Base-by-base conservation (phyloP, 1,140 invertebrate species). In the Zaprionus capensis region DNA sequence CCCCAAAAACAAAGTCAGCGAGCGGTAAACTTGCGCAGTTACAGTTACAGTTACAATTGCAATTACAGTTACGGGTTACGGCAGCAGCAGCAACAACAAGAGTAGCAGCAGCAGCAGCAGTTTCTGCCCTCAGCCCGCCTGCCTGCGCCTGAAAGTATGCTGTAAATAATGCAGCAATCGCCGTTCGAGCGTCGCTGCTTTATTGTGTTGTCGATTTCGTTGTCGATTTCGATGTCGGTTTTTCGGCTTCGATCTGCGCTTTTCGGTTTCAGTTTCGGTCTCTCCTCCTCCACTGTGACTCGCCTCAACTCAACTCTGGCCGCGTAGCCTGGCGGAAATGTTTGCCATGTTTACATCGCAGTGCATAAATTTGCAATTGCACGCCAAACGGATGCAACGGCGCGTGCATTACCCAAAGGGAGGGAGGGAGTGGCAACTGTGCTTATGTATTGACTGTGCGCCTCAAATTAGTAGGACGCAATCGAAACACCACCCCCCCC, bases 341-440 rank as follows among this genome's bases (percentile, higher is more conserved):
- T 88, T 90, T 88, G 81, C 78, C 78, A 81, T 90, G 85, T 88
- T 88, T 88, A 88, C 84, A 90, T 74, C 81, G 81, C 81, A 88
- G 85, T 85, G 84, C 84, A 88, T 88, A 88, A 88, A 90, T 88
- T 88, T 81, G 84, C 85, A 88, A 88, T 88, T 87, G 84, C 84
- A 81, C 84, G 79, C 70, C 46, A 51, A 51, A 73, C 82, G 26
- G 38, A 63, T 71, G 70, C 77, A 83, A 59, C 86, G 73, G 61
- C 69, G 73, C 77, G 69, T 77, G 82, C 78, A 74, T 64, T 81
- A 71, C 67, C 81, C n/a, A 38, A 28, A 28, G 28, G 31, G 22
- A 6, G 14, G 22, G 9, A 6, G 51, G 31, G 17, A 4, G 11
- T 28, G 6, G 36, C 34, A 15, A 22, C 20, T 34, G 41, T 38